Conservation (phyloP, 2,113 vertebrate genomes). For the Herpetotheres cachinnans region DNA sequence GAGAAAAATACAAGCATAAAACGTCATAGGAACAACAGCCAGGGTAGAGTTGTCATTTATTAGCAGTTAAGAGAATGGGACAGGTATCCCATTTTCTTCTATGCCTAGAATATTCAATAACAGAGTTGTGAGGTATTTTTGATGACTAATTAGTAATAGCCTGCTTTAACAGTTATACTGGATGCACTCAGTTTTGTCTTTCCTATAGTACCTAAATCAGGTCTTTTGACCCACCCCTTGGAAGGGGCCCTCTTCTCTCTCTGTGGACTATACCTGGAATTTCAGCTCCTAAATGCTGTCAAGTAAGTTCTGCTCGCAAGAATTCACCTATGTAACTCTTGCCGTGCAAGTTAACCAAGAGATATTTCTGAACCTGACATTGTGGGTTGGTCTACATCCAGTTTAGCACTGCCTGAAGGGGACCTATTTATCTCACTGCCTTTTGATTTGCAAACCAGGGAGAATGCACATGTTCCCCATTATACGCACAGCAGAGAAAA, state of each 20-base stretch:
- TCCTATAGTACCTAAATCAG: background rate
- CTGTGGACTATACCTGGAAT: background rate
- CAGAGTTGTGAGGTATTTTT: background rate
- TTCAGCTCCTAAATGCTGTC: background rate
- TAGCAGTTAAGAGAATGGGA: background rate
- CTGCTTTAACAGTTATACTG: background rate
- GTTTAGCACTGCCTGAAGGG: background rate
- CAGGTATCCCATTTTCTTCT: background rate
- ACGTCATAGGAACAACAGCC: background rate
- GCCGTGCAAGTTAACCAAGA: background rate
- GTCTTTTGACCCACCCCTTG: background rate
- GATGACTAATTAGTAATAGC: background rate
- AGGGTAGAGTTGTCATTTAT: background rate
- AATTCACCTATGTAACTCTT: rapidly evolving
- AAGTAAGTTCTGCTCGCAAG: background rate
- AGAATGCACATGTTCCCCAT: background rate
- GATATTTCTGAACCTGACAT: background rate
- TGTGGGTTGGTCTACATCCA: background rate
- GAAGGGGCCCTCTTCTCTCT: background rate
- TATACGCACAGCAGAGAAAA: background rate
- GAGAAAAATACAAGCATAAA: background rate
- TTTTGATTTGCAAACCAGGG: background rate
- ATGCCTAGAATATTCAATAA: rapidly evolving
- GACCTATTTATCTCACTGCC: background rate
- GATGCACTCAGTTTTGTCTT: background rate